Evolutionary conservation across 2,797 vertebrate genomes (phyloP).

Genomic region (Caiman crocodilus): DNA sequence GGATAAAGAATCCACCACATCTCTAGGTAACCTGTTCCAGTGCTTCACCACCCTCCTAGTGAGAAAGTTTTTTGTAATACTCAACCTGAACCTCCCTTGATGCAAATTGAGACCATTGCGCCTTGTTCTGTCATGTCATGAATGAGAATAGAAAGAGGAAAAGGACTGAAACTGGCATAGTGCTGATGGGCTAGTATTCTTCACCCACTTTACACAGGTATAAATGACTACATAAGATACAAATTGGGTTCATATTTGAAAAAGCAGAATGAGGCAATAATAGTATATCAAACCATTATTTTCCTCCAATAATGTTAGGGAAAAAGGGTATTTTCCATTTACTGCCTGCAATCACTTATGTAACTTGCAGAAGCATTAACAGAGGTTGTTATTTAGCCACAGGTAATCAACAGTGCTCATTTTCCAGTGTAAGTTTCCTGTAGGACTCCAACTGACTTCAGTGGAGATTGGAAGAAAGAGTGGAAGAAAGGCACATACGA

Average conservation of each 20-base stretch:
- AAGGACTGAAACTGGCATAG: too few relatives aligned
- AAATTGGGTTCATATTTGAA: not conserved
- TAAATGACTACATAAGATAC: not conserved
- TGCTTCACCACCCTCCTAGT: too few relatives aligned
- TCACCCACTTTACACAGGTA: too few relatives aligned
- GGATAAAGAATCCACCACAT: too few relatives aligned
- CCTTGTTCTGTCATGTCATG: not conserved
- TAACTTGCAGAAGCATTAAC: not conserved
- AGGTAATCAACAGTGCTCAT: not conserved
- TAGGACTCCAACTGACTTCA: not conserved
- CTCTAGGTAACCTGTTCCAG: too few relatives aligned
- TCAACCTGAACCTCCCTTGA: not conserved
- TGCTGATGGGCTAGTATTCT: too few relatives aligned
- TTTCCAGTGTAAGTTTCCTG: not conserved
- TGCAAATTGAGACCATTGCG: not conserved
- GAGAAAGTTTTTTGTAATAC: too few relatives aligned
- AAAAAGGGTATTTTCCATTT: not conserved
- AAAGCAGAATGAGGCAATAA: not conserved
- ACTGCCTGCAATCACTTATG: too few relatives aligned
- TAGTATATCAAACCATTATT: not conserved
- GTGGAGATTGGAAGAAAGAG: not conserved
- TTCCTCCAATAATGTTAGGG: not conserved
- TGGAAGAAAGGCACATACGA: not conserved
- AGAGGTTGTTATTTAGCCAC: not conserved
- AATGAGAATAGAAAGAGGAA: too few relatives aligned